Evolutionary conservation across 2,797 vertebrate species (phyloP).

Genomic region (Anas georgica): DNA sequence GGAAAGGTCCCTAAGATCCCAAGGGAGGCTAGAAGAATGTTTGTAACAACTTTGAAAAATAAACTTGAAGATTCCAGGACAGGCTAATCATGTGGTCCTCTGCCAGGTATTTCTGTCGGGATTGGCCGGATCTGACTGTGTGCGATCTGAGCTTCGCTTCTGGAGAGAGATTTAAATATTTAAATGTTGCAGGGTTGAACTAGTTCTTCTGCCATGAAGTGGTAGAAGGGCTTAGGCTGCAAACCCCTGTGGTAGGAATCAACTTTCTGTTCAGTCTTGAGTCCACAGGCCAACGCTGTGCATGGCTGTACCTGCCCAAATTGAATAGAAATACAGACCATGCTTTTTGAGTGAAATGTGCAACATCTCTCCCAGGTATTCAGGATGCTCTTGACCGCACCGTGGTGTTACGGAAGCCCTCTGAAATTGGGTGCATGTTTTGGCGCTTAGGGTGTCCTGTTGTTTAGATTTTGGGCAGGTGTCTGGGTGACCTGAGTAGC

Average conservation of each 20-base stretch:
- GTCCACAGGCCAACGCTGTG: neutral
- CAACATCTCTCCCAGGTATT: fast-evolving
- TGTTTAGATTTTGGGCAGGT: neutral
- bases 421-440: neutral
- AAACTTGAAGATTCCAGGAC: slow-evolving; percentile 23
- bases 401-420: fast-evolving
- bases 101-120: slow-evolving; percentile 30
- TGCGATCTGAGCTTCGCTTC: neutral
- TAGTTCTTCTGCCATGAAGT: neutral
- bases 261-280: neutral
- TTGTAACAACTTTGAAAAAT: slow-evolving; percentile 46
- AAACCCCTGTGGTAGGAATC: fast-evolving
- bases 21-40: neutral
- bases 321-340: fast-evolving
- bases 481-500: no score
- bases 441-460: fast-evolving
- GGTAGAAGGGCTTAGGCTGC: neutral
- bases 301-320: neutral
- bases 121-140: neutral
- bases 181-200: neutral
- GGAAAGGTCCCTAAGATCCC: neutral
- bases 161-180: neutral
- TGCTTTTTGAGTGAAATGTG: neutral
- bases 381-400: neutral
- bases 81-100: neutral